These are phyloP conservation scores for Syndactyla subalaris DNA, from an alignment of 2,797 vertebrate species.

Conservation along the genomic window DNA sequence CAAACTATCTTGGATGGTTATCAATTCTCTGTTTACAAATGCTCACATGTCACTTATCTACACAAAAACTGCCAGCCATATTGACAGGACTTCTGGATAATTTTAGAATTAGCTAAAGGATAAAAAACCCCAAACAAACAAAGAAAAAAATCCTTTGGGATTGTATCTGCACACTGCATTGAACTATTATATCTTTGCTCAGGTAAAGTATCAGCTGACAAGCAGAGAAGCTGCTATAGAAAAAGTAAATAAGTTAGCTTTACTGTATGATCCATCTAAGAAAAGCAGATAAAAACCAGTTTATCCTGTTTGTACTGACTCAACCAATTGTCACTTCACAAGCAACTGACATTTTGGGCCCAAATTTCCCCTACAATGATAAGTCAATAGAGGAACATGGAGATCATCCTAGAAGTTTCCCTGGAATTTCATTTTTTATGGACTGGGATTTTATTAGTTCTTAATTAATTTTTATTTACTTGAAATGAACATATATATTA, in stretches of 20 bases:
- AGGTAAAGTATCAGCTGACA: not conserved
- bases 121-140: not conserved
- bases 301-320: not conserved
- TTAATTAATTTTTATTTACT: not conserved
- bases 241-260: not conserved
- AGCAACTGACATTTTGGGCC: not conserved
- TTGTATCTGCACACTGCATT: not conserved
- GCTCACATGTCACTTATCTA: not conserved
- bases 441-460: not conserved
- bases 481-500: not conserved
- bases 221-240: not conserved
- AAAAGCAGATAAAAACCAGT: not conserved
- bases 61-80: not conserved
- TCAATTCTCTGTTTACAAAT: not conserved
- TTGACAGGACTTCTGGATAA: not conserved
- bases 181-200: not conserved
- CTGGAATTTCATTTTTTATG: not conserved
- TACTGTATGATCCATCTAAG: not conserved
- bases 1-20: not conserved
- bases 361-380: not conserved
- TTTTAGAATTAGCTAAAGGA: not conserved
- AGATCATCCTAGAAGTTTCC: not conserved
- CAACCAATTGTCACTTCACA: not conserved
- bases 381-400: not conserved
- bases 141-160: not conserved